Conservation (phyloP, 2,113 vertebrate genomes). For the Neodon shergylaensis region DNA sequence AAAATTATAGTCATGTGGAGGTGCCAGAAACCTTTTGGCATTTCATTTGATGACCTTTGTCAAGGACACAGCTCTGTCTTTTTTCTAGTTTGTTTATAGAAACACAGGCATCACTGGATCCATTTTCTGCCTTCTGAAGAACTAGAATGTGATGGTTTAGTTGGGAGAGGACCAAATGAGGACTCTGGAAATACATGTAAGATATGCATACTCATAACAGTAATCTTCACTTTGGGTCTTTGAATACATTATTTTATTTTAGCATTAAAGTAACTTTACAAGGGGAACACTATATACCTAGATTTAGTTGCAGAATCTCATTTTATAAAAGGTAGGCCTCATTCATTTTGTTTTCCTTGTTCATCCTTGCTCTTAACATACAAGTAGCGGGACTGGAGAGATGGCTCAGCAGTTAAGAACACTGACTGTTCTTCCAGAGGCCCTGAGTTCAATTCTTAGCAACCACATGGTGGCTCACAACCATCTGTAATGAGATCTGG, state of each 20-base stretch:
- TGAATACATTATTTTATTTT: constrained; percentile 44
- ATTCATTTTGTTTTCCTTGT: not conserved
- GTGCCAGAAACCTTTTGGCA: not conserved
- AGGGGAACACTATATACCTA: not conserved
- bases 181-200: not conserved
- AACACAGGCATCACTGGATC: not conserved
- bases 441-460: too few species aligned
- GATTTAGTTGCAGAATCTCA: not conserved
- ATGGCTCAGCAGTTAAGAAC: not conserved
- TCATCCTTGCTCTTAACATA: not conserved
- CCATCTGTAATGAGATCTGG: too few species aligned
- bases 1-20: not conserved
- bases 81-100: constrained; percentile 33
- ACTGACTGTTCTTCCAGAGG: too few species aligned
- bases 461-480: too few species aligned
- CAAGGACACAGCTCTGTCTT: not conserved
- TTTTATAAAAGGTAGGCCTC: not conserved
- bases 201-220: not conserved
- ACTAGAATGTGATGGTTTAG: constrained; percentile 32
- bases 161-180: not conserved
- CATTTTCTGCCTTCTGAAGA: not conserved
- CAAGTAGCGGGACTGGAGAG: constrained; percentile 12
- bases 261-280: constrained; percentile 41
- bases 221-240: not conserved
- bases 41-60: constrained; percentile 47